Evolutionary conservation across 2,888 invertebrate genomes (phyloP).

Genomic region (Drosophila phalerata): DNA sequence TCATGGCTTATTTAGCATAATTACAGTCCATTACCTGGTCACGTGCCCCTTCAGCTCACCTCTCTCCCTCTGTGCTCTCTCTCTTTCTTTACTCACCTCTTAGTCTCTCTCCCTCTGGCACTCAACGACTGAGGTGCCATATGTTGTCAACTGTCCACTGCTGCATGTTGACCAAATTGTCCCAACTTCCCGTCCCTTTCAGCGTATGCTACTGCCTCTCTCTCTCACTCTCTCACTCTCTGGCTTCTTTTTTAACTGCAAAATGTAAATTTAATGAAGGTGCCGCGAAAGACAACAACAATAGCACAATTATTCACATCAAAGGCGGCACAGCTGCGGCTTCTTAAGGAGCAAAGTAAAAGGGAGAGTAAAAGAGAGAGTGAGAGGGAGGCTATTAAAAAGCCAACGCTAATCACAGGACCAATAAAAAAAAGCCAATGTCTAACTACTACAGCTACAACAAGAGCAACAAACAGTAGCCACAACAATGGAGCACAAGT

Average conservation of each 20-base stretch:
- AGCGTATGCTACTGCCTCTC: not conserved
- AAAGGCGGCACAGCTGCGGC: slow-evolving; percentile 66
- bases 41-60: slow-evolving; percentile 47
- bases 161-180: slow-evolving; percentile 55
- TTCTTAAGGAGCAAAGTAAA: slow-evolving; percentile 33
- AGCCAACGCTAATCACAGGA: slow-evolving; percentile 56
- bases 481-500: slow-evolving; percentile 57
- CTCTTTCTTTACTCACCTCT: not conserved
- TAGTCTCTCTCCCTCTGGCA: not conserved
- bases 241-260: slow-evolving; percentile 37
- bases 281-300: slow-evolving; percentile 40
- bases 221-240: not conserved
- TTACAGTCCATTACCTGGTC: slow-evolving; percentile 77
- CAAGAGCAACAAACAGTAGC: slow-evolving; percentile 20
- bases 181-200: slow-evolving; percentile 2
- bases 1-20: slow-evolving; percentile 78
- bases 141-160: slow-evolving; percentile 71
- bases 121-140: slow-evolving; percentile 56
- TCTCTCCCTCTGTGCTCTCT: not conserved
- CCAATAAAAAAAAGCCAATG: slow-evolving; percentile 48
- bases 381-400: slow-evolving; percentile 29
- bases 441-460: slow-evolving; percentile 18
- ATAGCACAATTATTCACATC: slow-evolving; percentile 72
- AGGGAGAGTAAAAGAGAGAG: not conserved
- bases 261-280: slow-evolving; percentile 76